These are phyloP conservation scores for Psilopogon haemacephalus DNA, from an alignment of 2,113 vertebrate species.

Conservation along the genomic window DNA sequence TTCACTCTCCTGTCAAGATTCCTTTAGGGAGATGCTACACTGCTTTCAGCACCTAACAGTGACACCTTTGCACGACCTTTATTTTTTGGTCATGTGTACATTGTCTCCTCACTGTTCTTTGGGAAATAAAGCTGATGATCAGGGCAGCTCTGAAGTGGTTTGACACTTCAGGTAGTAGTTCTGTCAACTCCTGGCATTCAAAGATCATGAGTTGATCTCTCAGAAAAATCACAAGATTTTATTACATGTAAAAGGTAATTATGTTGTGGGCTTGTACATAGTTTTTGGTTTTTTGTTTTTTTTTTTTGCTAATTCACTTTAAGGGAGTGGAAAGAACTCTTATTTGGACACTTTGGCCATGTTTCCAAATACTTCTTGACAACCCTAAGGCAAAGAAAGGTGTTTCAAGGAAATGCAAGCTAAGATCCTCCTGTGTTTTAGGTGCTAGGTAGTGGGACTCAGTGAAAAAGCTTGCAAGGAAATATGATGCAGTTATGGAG, in stretches of 20 bases:
- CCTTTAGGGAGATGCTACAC: not conserved
- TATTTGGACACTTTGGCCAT: not conserved
- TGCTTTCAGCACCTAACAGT: not conserved
- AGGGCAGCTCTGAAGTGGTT: not conserved
- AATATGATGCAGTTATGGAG: not conserved
- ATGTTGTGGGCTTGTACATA: not conserved
- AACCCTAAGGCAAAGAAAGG: not conserved
- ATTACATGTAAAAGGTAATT: conserved; percentile 17
- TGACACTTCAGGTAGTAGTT: not conserved
- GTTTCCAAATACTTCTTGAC: conserved; percentile 22
- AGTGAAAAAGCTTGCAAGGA: not conserved
- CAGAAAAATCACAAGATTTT: not conserved
- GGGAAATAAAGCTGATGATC: not conserved
- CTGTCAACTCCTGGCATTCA: not conserved
- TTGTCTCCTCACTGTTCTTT: not conserved
- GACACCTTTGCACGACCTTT: not conserved
- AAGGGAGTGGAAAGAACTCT: not conserved
- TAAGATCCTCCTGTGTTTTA: not conserved
- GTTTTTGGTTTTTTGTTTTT: no score
- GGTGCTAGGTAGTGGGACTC: not conserved
- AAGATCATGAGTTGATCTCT: not conserved
- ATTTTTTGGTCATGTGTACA: not conserved
- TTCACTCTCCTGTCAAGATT: not conserved
- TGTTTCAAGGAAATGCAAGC: not conserved
- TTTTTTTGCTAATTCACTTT: not conserved